These are phyloP conservation scores for Eupsilia transversa DNA, from an alignment of 2,888 invertebrate species.

Conservation along the genomic window DNA sequence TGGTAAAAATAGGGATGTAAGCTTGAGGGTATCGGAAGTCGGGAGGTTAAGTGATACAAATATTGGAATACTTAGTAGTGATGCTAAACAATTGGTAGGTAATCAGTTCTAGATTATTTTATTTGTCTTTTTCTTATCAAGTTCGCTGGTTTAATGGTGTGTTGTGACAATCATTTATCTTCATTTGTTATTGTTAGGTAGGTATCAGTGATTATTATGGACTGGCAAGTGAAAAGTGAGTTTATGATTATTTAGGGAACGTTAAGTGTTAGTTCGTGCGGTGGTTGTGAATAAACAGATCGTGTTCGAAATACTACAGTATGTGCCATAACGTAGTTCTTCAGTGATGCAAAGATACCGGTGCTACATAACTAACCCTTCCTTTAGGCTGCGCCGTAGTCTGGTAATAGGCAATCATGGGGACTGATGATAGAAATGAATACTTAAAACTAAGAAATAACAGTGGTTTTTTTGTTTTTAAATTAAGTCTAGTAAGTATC, in stretches of 20 bases:
- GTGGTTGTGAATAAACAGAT: conserved; percentile 28
- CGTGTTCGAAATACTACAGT: not conserved
- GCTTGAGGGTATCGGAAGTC: not conserved
- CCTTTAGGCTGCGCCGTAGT: too few relatives aligned
- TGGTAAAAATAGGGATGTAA: too few relatives aligned
- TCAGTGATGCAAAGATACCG: not conserved
- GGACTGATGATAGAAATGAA: too few relatives aligned
- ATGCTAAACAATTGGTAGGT: not conserved
- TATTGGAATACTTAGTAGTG: not conserved
- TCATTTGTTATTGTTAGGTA: not conserved
- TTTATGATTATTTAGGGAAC: not conserved
- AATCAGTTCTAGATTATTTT: conserved; percentile 18
- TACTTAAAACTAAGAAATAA: too few relatives aligned
- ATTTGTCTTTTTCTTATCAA: not conserved
- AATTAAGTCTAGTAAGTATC: too few relatives aligned
- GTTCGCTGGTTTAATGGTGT: not conserved
- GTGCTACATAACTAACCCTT: too few relatives aligned
- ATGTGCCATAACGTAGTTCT: not conserved
- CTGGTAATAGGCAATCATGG: too few relatives aligned
- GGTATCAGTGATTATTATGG: conserved; percentile 5
- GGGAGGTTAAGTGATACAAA: not conserved
- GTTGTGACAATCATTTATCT: not conserved
- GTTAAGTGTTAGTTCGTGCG: not conserved
- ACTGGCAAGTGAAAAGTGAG: conserved; percentile 12
- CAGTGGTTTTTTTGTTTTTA: too few relatives aligned